Evolutionary conservation across 2,888 invertebrate species (phyloP), one percentile per base, ranked within the genome.

Genomic region (Napeogenes inachia): DNA sequence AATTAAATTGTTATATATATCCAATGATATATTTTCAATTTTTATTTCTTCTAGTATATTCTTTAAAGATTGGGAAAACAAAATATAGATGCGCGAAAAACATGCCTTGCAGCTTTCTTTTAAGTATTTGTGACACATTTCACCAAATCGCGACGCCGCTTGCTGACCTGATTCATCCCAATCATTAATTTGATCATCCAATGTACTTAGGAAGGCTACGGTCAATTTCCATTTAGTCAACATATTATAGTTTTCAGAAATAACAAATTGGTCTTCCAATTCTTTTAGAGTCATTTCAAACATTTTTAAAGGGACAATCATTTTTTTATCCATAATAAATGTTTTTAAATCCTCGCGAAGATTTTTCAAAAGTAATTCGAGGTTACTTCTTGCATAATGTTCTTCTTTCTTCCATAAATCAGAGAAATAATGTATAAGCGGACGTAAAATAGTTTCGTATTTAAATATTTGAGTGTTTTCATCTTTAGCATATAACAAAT

Each of bases 41-140:
- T 73, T 58, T 45, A 73, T 63, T 5, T 55, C 59, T 13, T 54
- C 46, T n/a, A 70, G 13, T 42, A 76, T 57, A 33, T 72, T 57
- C 12, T 60, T 33, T 13, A 86, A 69, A 45, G 74, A 76, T 65
- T 71, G 78, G 3, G 73, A 68, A 67, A 79, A 87, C 13, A 84
- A 68, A 56, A 77, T 68, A 58, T 85, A 82, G 70, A 86, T 81
- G 33, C 78, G 77, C 4, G 82, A 65, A 65, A 84, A 85, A 66
- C 78, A 74, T 54, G 64, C 62, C 10, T 71, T 66, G 0, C 81
- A 76, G 64, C 87, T 84, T 59, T 79, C 68, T 68, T 73, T 80
- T 62, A 87, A 76, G 66, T 68, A 69, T 4, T 75, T 68, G 3
- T 76, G 68, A 63, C 80, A 83, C 30, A 63, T 69, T 64, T 76